phyloP scores from a whole-genome alignment of 2,888 invertebrate species.

The Eilema caniola region DNA sequence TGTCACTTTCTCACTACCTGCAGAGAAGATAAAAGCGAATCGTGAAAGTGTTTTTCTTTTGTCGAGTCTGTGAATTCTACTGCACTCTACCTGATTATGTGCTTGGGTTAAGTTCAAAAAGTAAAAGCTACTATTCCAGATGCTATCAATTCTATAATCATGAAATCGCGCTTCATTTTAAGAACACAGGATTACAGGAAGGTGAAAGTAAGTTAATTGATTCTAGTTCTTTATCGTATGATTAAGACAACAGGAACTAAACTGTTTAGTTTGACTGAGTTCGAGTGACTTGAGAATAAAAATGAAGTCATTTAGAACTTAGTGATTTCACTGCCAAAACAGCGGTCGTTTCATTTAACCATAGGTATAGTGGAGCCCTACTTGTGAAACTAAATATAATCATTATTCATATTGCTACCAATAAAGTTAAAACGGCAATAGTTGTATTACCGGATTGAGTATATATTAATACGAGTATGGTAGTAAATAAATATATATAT shows the following conservation, averaged over 20 bases:
- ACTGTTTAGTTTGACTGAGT: too few relatives aligned
- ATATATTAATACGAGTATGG: not conserved
- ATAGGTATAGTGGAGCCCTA: not conserved
- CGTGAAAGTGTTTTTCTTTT: too few relatives aligned
- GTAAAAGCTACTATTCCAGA: not conserved
- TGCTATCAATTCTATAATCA: not conserved
- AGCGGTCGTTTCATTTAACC: not conserved
- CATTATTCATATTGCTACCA: not conserved
- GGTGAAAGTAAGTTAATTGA: not conserved
- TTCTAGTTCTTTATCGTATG: not conserved
- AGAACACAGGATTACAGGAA: not conserved
- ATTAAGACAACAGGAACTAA: not conserved
- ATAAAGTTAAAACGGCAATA: not conserved
- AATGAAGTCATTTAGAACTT: not conserved
- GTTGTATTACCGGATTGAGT: not conserved
- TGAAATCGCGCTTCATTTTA: not conserved
- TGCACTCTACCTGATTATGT: too few relatives aligned
- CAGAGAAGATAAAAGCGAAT: too few relatives aligned
- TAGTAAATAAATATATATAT: not conserved
- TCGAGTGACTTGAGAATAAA: too few relatives aligned
- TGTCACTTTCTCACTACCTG: not conserved
- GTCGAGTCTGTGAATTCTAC: too few relatives aligned
- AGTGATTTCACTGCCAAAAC: not conserved
- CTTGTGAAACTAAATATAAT: not conserved
- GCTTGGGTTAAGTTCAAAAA: too few relatives aligned